Evolutionary conservation across 2,888 invertebrate species (phyloP), one percentile per base, ranked within the genome.

Genomic region (Aspidiotus rigidus): DNA sequence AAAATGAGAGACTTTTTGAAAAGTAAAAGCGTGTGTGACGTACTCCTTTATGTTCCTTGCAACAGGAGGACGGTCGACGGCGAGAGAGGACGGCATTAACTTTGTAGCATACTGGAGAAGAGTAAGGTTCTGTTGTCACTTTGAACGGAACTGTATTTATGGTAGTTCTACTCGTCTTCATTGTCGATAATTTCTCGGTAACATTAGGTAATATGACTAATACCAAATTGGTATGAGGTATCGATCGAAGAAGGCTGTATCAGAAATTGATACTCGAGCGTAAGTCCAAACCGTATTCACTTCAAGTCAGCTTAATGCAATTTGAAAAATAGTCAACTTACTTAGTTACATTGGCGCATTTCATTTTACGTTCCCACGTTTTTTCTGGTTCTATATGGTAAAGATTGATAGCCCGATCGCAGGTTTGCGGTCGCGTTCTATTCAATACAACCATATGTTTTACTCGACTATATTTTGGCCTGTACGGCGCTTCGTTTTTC

Each of bases 351-450:
- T 66, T 28, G 13, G 60, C 9, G 15, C 66, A 66, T n/a, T n/a
- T 56, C 13, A 28, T 28, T 16, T 57, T 44, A 44, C 56, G 57
- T 13, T 59, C 49, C 66, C 66, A 66, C 28, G 57, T 66, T 17
- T 10, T 17, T 44, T 28, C 5, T 39, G 66, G 66, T 39, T 66
- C 66, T 61, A 79, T 72, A 5, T 78, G 75, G 74, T 81, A 84
- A 42, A 84, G 76, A 62, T 80, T 77, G 9, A 82, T 81, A 77
- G 89, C 86, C 77, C 90, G 83, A 77, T 93, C 93, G 77, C 93
- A 94, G 7, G 92, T 88, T 69, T 89, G 87, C 0, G 90, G 90
- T 59, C 88, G 82, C 0, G 93, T 93, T 75, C 90, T 82, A 73
- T 86, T 87, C 74, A 90, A 85, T 63, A 85, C 80, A 1, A 88